A percentile compares a stretch with the other conserved stretches of the same genome.
phyloP scores from a whole-genome alignment of 2,888 invertebrate species.

The Peribatodes rhomboidaria region DNA sequence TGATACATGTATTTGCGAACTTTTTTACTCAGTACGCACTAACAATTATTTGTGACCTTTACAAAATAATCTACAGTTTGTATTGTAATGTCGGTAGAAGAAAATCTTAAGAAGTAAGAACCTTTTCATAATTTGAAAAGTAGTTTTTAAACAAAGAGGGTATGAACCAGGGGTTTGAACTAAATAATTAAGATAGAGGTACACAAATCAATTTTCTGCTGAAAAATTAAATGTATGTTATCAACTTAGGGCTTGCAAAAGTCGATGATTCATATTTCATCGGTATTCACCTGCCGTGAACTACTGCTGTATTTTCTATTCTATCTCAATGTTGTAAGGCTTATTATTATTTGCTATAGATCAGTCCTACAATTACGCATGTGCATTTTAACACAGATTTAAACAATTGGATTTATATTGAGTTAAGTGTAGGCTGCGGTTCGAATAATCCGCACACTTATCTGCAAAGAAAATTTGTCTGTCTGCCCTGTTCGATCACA shows the following conservation, averaged over 20 bases:
- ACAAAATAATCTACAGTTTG: neutral
- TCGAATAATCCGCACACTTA: neutral
- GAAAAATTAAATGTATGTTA: conserved; percentile 24
- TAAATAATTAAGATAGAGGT: conserved; percentile 6
- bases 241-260: conserved; percentile 31
- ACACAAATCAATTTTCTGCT: neutral
- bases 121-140: neutral
- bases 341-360: conserved; percentile 5
- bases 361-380: conserved; percentile 38
- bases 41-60: conserved; percentile 45
- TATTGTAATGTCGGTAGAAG: no score
- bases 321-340: conserved; percentile 4
- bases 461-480: neutral
- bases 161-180: no score
- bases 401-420: conserved; percentile 22
- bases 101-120: neutral
- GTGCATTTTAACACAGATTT: conserved; percentile 40
- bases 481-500: neutral
- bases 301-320: conserved; percentile 30
- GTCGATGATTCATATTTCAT: conserved; percentile 29
- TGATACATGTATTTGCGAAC: conserved; percentile 17
- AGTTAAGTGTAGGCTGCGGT: conserved; percentile 14
- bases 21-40: neutral
- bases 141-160: neutral
- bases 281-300: conserved; percentile 38